Evolutionary conservation across 2,797 vertebrate genomes (phyloP).

Genomic region (Amblyraja radiata): DNA sequence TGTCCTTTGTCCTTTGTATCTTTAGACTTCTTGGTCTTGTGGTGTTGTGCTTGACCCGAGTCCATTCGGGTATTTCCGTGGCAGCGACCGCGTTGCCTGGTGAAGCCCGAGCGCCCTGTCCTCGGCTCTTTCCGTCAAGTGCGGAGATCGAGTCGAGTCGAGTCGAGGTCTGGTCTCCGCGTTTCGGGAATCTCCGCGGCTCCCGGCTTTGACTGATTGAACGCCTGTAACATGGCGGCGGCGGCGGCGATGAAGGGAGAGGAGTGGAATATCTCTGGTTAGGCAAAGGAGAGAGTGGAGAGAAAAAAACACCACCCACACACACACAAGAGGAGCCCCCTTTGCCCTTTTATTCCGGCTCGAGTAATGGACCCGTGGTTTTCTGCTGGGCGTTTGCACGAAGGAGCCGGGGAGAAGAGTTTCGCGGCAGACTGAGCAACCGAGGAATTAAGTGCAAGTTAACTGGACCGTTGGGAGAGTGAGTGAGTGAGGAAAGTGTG

Average conservation of each 20-base stretch:
- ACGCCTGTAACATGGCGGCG: constrained; percentile 39
- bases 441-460: constrained; percentile 49
- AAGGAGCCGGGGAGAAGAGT: background rate
- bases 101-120: background rate
- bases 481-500: constrained; percentile 26
- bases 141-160: constrained; percentile 38
- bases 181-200: constrained; percentile 43
- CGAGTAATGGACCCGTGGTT: constrained; percentile 33
- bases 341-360: background rate
- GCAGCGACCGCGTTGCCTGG: background rate
- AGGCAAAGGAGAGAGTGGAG: background rate
- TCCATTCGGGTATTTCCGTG: constrained; percentile 15
- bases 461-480: background rate
- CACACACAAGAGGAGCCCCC: background rate
- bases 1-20: no score
- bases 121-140: constrained; percentile 47
- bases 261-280: constrained; percentile 45
- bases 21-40: no score
- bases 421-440: background rate
- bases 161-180: constrained; percentile 40
- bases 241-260: constrained; percentile 42
- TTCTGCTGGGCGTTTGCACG: background rate
- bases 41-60: background rate
- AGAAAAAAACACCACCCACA: background rate
- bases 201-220: constrained; percentile 40